Evolutionary conservation across 2,113 vertebrate genomes (phyloP).

Genomic region (Oncorhynchus masou): DNA sequence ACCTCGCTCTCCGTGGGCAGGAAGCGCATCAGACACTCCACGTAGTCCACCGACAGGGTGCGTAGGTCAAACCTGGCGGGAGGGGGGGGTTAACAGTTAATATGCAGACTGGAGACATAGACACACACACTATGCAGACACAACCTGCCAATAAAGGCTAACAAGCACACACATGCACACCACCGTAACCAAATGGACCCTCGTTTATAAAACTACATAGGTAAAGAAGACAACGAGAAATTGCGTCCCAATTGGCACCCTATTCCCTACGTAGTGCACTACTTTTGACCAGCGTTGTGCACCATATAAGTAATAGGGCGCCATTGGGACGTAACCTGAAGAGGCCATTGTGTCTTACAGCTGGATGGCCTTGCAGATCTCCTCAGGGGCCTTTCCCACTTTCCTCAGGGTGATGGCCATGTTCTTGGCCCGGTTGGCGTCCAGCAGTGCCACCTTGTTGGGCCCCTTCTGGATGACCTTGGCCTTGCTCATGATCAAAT

Average conservation of each 20-base stretch:
- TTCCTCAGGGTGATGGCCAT: slow-evolving; percentile 95
- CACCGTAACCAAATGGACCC: too few relatives aligned
- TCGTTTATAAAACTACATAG: not conserved
- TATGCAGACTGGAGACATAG: not conserved
- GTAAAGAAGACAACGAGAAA: not conserved
- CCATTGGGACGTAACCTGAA: not conserved
- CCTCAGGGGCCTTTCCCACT: slow-evolving; percentile 86
- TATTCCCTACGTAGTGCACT: too few relatives aligned
- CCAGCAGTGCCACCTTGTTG: slow-evolving; percentile 88
- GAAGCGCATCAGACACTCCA: slow-evolving; percentile 94
- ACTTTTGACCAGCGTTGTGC: too few relatives aligned
- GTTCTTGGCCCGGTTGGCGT: slow-evolving; percentile 97
- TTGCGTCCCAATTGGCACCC: too few relatives aligned
- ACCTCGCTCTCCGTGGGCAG: slow-evolving; percentile 88
- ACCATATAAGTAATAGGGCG: too few relatives aligned
- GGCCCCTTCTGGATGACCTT: slow-evolving; percentile 85
- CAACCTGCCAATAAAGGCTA: too few relatives aligned
- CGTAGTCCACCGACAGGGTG: slow-evolving; percentile 87
- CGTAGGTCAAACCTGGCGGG: slow-evolving; percentile 83
- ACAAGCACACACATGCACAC: not conserved
- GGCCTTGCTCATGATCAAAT: slow-evolving; percentile 82
- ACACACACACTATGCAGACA: not conserved
- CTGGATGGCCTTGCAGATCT: slow-evolving; percentile 95
- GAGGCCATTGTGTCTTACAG: slow-evolving; percentile 67
- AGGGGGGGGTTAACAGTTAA: too few relatives aligned